These are phyloP conservation scores for Morelia viridis DNA, from an alignment of 2,797 vertebrate genomes.

Conservation along the genomic window DNA sequence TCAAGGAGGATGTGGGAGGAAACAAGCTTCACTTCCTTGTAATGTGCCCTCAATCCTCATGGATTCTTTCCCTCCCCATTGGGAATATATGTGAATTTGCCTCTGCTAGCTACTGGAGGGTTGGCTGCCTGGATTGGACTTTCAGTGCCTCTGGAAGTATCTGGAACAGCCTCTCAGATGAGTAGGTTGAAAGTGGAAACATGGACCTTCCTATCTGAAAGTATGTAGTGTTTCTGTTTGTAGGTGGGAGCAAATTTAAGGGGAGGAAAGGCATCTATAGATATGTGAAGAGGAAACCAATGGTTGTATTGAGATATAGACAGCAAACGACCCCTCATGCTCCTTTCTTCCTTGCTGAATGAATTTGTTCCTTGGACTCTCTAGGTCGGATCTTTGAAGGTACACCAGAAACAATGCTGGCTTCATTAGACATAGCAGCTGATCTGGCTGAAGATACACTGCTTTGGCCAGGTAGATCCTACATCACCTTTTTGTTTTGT, in stretches of 20 bases:
- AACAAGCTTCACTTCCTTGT: neutral
- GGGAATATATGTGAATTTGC: neutral
- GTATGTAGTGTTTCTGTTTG: neutral
- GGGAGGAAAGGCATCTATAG: neutral
- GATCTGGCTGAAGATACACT: conserved; percentile 86
- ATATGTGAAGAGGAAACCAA: neutral
- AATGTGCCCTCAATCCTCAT: neutral
- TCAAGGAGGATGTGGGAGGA: neutral
- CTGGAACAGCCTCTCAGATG: neutral
- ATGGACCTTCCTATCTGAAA: neutral
- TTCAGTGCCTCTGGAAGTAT: neutral
- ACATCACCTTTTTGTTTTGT: neutral
- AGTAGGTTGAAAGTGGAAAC: neutral
- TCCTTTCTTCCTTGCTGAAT: accelerated
- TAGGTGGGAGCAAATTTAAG: neutral
- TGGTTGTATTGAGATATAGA: neutral
- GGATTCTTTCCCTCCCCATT: neutral
- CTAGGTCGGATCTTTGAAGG: conserved; percentile 95
- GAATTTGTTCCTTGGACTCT: conserved; percentile 6
- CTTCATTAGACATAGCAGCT: conserved; percentile 87
- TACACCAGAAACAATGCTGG: conserved; percentile 88
- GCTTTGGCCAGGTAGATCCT: conserved; percentile 88
- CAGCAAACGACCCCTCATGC: neutral
- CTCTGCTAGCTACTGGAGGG: neutral
- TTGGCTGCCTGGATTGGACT: neutral